Conservation (phyloP, 2,113 vertebrate genomes). For the Tauraco erythrolophus region DNA sequence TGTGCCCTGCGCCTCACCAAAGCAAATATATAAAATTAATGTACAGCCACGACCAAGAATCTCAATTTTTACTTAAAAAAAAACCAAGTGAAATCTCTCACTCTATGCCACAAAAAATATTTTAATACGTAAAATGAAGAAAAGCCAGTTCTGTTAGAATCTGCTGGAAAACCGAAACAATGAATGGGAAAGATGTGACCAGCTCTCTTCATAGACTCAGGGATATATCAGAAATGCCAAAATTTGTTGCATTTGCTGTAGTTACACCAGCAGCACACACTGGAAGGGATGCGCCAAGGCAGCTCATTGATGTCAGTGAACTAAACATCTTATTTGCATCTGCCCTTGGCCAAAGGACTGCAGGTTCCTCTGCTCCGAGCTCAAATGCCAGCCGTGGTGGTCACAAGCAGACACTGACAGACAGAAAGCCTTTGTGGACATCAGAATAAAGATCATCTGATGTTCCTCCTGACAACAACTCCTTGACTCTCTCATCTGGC, state of each 20-base stretch:
- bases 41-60: not conserved
- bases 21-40: not conserved
- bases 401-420: not conserved
- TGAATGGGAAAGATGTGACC: not conserved
- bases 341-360: not conserved
- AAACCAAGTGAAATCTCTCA: not conserved
- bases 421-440: not conserved
- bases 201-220: not conserved
- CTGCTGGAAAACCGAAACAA: not conserved
- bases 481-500: not conserved
- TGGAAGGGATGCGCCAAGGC: not conserved
- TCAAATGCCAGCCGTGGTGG: accelerated
- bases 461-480: not conserved
- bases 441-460: not conserved
- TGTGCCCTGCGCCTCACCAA: not conserved
- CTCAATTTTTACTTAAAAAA: not conserved
- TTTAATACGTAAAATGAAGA: not conserved
- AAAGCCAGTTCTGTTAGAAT: not conserved
- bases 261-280: not conserved
- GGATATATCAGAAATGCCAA: not conserved
- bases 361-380: not conserved
- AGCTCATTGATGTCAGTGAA: not conserved
- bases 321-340: not conserved
- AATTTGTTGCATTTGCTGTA: not conserved
- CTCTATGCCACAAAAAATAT: not conserved